Evolutionary conservation across 2,797 vertebrate genomes (phyloP).

Genomic region (Sebastes minor): DNA sequence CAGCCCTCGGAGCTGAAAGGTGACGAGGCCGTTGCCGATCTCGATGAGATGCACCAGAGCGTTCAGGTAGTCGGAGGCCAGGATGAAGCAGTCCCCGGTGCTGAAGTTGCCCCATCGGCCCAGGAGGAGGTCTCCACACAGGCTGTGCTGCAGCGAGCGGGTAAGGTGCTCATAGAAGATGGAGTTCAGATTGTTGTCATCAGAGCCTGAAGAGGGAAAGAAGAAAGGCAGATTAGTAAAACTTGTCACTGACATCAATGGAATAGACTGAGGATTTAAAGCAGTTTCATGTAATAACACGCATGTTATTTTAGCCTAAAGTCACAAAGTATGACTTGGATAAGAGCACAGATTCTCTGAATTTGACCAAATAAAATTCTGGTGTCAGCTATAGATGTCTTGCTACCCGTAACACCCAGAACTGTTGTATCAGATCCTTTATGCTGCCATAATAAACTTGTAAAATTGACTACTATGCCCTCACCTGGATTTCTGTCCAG

Average conservation of each 20-base stretch:
- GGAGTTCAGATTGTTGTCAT: slow-evolving; percentile 98
- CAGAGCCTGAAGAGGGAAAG: slow-evolving; percentile 84
- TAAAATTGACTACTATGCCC: neutral
- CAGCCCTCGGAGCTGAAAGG: slow-evolving; percentile 96
- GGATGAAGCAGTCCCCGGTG: slow-evolving; percentile 98
- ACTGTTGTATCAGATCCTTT: neutral
- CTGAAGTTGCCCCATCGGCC: slow-evolving; percentile 97
- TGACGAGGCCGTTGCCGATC: slow-evolving; percentile 96
- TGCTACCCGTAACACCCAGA: neutral
- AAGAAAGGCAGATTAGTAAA: neutral
- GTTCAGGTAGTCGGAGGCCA: slow-evolving; percentile 99
- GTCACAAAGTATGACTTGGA: neutral
- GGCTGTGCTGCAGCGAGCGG: slow-evolving; percentile 95
- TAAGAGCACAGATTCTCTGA: neutral
- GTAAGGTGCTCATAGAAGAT: slow-evolving; percentile 99
- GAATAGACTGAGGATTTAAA: neutral
- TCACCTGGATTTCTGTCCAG: slow-evolving; percentile 98
- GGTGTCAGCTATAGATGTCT: neutral
- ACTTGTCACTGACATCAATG: neutral
- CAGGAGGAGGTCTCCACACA: slow-evolving; percentile 94
- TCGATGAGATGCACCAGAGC: slow-evolving; percentile 97
- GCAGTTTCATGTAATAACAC: neutral
- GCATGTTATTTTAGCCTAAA: neutral
- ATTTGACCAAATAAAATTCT: neutral
- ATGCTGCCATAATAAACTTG: neutral